Evolutionary conservation across 1,140 invertebrate genomes (phyloP), one percentile per base, ranked within the genome.

Genomic region (Solenopsis invicta): DNA sequence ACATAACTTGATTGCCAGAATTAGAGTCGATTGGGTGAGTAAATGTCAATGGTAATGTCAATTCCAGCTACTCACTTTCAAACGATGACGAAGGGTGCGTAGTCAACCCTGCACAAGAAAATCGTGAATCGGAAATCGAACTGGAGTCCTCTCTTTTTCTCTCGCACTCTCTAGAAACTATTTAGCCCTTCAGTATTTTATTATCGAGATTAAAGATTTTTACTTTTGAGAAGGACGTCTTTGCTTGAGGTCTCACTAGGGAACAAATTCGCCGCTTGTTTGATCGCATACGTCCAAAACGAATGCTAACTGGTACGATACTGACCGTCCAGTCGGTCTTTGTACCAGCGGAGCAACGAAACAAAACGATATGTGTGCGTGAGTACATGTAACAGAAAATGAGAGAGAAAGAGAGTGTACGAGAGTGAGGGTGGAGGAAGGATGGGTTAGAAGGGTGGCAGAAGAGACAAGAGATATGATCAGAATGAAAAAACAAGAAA

Each of bases 221-320:
- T 67, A 82, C 54, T 48, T 74, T 72, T 2, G 8, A 48, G 9
- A 29, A 54, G 74, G 10, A 13, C 45, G 24, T 45, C 9, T 50
- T 54, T 61, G 37, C 16, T 29, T 29, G 16, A 10, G 21, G 5
- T 21, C 48, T 77, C 82, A 78, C 72, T 76, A 10, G 16, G 74
- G 4, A 50, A 76, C 21, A 24, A 77, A 21, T 24, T 66, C 29
- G 59, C 18, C 54, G 67, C 18, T 75, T 64, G 59, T 67, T 66
- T 48, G 34, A 54, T 21, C n/a, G 72, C 85, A 66, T 66, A 72
- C 86, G 78, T 89, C 86, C 64, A 80, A 84, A 85, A 85, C 62
- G 67, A 72, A 85, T 88, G 88, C 78, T 52, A 88, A 84, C 86
- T 76, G 66, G 80, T 88, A 75, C 87, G 86, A 88, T 78, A 89